Evolutionary conservation across 2,797 vertebrate genomes (phyloP), one percentile per base, ranked within the genome.

Genomic region (Stomatorhinus walkeri): DNA sequence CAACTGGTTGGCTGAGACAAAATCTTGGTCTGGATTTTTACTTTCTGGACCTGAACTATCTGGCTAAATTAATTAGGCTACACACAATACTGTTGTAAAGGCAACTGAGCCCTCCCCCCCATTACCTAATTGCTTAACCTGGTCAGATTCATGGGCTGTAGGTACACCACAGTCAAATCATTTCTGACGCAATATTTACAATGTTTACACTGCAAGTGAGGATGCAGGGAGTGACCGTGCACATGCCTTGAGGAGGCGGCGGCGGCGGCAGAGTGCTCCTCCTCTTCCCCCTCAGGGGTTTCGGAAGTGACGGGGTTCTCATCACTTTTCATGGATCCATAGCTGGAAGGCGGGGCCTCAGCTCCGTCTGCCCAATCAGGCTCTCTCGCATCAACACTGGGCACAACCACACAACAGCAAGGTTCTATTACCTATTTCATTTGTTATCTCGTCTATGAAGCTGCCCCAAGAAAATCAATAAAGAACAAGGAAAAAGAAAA

Each of bases 241-340:
- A 86, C 87, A 6, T 91, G 91, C 91, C 84, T 86, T 48, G 84
- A 43, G 40, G 49, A n/a, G n/a, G n/a, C n/a, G n/a, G n/a, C n/a
- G n/a, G n/a, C n/a, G n/a, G n/a, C n/a, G n/a, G n/a, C n/a, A n/a
- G n/a, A n/a, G n/a, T n/a, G n/a, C n/a, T 89, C 36, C 5, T 85
- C 61, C 43, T 88, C 22, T 2, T 68, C 61, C 1, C 43, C 76
- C 22, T 24, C 6, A 14, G 28, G 5, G 16, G n/a, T 10, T 22
- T 4, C n/a, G 7, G 51, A 22, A 14, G 32, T 12, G 28, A 4
- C 10, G 6, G 46, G 2, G 16, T 79, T 48, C 2, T 91, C 92
- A 0, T 96, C 95, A n/a, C 94, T 96, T 54, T 90, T 94, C 96
- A 96, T 96, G 1, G 95, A 96, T n/a, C 95, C 95, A 88, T 96